phyloP scores from a whole-genome alignment of 2,888 invertebrate species.

The Hypena proboscidalis region DNA sequence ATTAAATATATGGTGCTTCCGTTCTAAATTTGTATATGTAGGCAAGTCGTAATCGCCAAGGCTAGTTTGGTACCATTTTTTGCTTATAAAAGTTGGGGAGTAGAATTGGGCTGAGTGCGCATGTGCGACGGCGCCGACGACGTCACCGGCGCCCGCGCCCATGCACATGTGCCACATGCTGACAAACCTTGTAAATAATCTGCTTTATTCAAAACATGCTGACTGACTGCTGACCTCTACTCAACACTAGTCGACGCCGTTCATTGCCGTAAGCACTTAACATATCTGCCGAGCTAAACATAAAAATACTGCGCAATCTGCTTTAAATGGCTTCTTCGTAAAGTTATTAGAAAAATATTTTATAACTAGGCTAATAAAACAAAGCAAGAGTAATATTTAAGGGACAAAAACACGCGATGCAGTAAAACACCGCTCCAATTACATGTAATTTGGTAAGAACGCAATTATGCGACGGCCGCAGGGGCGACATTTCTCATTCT shows the following conservation, averaged over 20 bases:
- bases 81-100: conserved; percentile 42
- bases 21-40: conserved; percentile 24
- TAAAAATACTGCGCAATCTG: conserved; percentile 8
- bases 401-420: conserved; percentile 48
- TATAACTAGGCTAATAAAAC: conserved; percentile 43
- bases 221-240: conserved; percentile 65
- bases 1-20: conserved; percentile 23
- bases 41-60: conserved; percentile 37
- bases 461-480: conserved; percentile 59
- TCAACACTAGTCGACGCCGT: conserved; percentile 30
- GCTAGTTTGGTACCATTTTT: conserved; percentile 40
- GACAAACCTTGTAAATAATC: conserved; percentile 60
- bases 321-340: conserved; percentile 6
- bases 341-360: conserved; percentile 27
- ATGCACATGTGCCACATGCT: no score
- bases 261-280: conserved; percentile 21
- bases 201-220: conserved; percentile 57
- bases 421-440: conserved; percentile 59
- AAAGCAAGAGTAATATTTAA: conserved; percentile 34
- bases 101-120: conserved; percentile 57
- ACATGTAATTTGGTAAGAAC: conserved; percentile 62
- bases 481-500: conserved; percentile 59
- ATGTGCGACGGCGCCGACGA: conserved; percentile 47
- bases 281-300: conserved; percentile 11
- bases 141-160: conserved; percentile 56